phyloP scores from a whole-genome alignment of 1,140 invertebrate species.

The Diploscapter pachys region DNA sequence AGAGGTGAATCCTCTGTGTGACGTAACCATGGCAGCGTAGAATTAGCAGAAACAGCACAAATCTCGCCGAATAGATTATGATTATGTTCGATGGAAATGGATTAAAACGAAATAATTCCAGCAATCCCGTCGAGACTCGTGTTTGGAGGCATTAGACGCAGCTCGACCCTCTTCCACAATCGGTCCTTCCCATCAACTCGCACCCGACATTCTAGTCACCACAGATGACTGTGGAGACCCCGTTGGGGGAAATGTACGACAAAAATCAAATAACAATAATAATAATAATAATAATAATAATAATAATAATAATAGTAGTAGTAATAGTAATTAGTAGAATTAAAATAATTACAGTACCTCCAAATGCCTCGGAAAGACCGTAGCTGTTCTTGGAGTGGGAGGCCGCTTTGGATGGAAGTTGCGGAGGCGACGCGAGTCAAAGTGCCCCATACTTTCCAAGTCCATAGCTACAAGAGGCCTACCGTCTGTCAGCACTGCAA shows the following conservation, averaged over 20 bases:
- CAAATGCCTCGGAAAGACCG: conserved; percentile 56
- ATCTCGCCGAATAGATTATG: neutral
- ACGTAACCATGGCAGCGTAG: too few relatives aligned
- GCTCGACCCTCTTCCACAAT: conserved; percentile 17
- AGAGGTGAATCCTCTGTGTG: too few relatives aligned
- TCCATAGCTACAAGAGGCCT: conserved; percentile 81
- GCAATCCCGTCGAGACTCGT: conserved; percentile 41
- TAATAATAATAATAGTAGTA: too few relatives aligned
- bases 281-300: too few relatives aligned
- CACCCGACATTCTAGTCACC: conserved; percentile 55
- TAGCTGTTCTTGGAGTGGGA: conserved; percentile 65
- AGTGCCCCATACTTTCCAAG: conserved; percentile 59
- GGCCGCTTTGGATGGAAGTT: conserved; percentile 72
- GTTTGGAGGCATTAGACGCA: conserved; percentile 17
- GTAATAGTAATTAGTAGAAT: neutral
- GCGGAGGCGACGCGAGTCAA: conserved; percentile 56
- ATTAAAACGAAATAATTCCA: conserved; percentile 9
- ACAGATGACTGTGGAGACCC: conserved; percentile 55
- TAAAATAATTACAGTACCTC: conserved; percentile 37
- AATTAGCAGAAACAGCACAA: too few relatives aligned
- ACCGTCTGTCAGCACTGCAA: conserved; percentile 93
- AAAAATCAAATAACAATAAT: neutral
- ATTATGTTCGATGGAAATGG: neutral
- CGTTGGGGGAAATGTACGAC: conserved; percentile 54
- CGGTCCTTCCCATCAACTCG: conserved; percentile 7